Evolutionary conservation across 2,113 vertebrate genomes (phyloP).

Genomic region (Hystrix brachyura): DNA sequence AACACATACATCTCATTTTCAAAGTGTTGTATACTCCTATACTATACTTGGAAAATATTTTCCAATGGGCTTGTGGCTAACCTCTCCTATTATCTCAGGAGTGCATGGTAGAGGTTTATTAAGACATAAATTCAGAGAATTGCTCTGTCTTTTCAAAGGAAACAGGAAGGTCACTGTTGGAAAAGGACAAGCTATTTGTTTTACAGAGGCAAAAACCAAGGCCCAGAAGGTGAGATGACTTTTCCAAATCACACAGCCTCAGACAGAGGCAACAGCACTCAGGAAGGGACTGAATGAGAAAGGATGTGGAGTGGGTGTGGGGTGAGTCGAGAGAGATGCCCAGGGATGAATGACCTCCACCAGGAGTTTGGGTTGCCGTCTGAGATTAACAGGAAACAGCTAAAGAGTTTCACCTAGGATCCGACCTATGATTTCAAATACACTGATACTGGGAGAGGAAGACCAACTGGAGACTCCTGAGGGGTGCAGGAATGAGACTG

Average conservation of each 20-base stretch:
- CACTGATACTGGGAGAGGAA: no score
- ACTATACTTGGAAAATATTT: constrained; percentile 60
- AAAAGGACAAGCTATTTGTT: neutral
- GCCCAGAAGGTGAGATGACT: neutral
- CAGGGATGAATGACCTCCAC: accelerated
- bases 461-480: neutral
- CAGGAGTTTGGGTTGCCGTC: neutral
- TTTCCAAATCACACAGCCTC: neutral
- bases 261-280: neutral
- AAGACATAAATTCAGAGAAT: constrained; percentile 50
- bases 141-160: constrained; percentile 41
- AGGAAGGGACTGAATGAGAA: neutral
- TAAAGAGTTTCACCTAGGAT: neutral
- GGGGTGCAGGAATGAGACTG: neutral
- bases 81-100: constrained; percentile 57
- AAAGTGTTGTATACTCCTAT: constrained; percentile 40
- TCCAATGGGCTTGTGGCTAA: constrained; percentile 11
- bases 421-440: neutral
- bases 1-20: constrained; percentile 66
- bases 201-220: neutral
- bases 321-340: neutral
- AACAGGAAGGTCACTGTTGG: constrained; percentile 36
- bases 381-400: neutral
- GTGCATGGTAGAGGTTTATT: constrained; percentile 40
- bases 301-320: neutral